Evolutionary conservation across 1,140 invertebrate genomes (phyloP).

Genomic region (Drosophila sproati): DNA sequence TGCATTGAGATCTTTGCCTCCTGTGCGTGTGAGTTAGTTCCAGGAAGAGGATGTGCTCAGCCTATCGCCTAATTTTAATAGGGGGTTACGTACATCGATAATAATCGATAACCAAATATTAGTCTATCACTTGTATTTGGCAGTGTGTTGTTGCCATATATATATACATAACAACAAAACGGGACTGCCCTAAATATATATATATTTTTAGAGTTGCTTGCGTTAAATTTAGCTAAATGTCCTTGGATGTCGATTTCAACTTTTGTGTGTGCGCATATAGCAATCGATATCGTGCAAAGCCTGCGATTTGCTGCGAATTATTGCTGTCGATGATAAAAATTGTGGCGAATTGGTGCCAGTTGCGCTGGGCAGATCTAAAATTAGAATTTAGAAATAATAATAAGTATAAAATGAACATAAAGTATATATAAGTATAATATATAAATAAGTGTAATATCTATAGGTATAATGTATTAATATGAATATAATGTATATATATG

Average conservation of each 20-base stretch:
- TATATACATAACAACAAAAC: conserved; percentile 45
- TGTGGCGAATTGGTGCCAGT: conserved; percentile 9
- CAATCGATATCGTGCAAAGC: conserved; percentile 26
- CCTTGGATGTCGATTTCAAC: conserved; percentile 38
- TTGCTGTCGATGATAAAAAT: too few relatives aligned
- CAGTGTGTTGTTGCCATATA: conserved; percentile 48
- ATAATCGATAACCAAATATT: not conserved
- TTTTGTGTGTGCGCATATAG: conserved; percentile 33
- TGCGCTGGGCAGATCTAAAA: too few relatives aligned
- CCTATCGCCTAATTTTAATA: conserved; percentile 1
- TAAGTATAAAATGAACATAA: too few relatives aligned
- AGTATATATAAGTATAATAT: too few relatives aligned
- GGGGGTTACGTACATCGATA: not conserved
- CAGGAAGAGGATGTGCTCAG: conserved; percentile 9
- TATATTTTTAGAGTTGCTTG: too few relatives aligned
- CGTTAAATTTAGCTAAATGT: conserved; percentile 57
- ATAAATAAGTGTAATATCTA: too few relatives aligned
- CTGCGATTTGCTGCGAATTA: not conserved
- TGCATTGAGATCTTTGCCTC: conserved; percentile 23
- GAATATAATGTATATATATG: too few relatives aligned
- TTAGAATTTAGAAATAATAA: too few relatives aligned
- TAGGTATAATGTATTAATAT: too few relatives aligned
- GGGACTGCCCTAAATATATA: conserved; percentile 17
- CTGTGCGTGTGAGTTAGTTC: conserved; percentile 11
- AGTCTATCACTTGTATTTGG: conserved; percentile 63